Base-by-base conservation (phyloP, 2,797 vertebrate species). In the Helicolenus hilgendorfi region DNA sequence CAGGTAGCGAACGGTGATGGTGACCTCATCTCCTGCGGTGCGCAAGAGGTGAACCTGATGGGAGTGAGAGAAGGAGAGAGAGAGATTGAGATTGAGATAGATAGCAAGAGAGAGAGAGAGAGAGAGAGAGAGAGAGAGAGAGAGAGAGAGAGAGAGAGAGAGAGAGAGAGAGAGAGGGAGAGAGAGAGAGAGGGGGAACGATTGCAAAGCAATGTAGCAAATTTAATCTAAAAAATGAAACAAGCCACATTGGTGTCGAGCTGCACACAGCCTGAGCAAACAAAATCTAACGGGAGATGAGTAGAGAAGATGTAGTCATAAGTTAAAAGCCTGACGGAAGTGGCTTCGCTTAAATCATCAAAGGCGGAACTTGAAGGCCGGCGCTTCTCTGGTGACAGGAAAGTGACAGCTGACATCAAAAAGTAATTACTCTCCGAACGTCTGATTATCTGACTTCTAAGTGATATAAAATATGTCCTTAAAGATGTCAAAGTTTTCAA, bases 11-110 rank as follows among this genome's bases (percentile, higher is more conserved):
- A 99, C 98, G 13, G 98, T 98, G 96, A 99, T 94, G 93, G 98
- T 98, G 96, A 99, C 98, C 95, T 99, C 98, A 90, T 98, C 97
- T 63, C 98, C 99, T 62, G 99, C 98, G 11, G 98, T 99, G 88
- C 98, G 96, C 95, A 99, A 92, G 89, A 99, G 98, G 92, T 98
- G 98, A 92, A 99, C 99, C 99, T 99, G 97, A 86, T 31, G 15
- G 60, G 22, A 78, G 71, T 2, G 27, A 64, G 53, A 27, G 11
- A n/a, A 15, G 7, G 45, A 49, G 38, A 13, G 27, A 41, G 36
- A 33, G 36, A 70, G 18, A 79, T 56, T 33, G 73, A 89, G 67
- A 89, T 38, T 13, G 58, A 88, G 63, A 70, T 18, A 64, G 70
- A 77, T 7, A 53, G 58, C 11, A 1, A 56, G 45, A 68, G 20